Evolutionary conservation across 2,888 invertebrate genomes (phyloP).

Genomic region (Andrena hattorfiana): DNA sequence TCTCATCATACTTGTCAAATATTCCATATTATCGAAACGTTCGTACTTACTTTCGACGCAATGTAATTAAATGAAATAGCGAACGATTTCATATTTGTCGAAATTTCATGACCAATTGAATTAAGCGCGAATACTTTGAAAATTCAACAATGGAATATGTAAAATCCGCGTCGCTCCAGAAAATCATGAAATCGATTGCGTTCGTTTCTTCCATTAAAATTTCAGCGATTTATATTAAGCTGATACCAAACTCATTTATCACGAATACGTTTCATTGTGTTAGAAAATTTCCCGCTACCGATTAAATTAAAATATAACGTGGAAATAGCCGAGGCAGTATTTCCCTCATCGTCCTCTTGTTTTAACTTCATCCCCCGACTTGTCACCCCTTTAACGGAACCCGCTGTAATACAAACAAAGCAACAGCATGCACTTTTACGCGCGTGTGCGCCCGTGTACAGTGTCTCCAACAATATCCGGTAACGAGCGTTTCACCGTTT

Average conservation of each 20-base stretch:
- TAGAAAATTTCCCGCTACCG: background rate
- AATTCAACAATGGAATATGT: background rate
- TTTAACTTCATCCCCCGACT: background rate
- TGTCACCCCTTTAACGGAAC: background rate
- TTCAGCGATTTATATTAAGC: background rate
- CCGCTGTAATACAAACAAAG: background rate
- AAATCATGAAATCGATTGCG: background rate
- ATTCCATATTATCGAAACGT: background rate
- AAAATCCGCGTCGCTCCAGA: background rate
- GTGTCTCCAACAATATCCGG: slow-evolving; percentile 31
- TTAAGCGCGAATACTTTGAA: background rate
- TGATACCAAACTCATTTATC: background rate
- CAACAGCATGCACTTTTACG: background rate
- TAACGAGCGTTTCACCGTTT: slow-evolving; percentile 52
- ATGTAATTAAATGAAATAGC: slow-evolving; percentile 12
- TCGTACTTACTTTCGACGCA: background rate
- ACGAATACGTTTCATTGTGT: background rate
- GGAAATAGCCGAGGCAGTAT: background rate
- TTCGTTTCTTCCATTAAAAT: background rate
- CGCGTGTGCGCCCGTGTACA: background rate
- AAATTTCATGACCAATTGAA: background rate
- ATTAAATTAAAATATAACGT: background rate
- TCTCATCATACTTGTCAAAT: background rate
- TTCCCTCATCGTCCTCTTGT: background rate
- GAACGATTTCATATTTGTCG: slow-evolving; percentile 4